Base-by-base conservation (phyloP, 2,113 vertebrate genomes). In the Deroptyus accipitrinus region DNA sequence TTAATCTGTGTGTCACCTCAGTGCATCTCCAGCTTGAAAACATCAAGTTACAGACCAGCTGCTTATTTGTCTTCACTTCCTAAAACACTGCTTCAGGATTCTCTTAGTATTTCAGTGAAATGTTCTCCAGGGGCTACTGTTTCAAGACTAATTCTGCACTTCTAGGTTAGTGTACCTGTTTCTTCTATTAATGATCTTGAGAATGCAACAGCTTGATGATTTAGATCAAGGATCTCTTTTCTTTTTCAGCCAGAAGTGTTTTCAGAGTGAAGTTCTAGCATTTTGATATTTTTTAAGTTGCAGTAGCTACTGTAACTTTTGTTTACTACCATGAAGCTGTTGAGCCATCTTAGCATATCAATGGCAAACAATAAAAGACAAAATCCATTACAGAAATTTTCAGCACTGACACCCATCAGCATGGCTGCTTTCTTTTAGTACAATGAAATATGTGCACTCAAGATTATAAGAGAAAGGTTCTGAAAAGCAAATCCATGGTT, bases 391-490 rank as follows among this genome's bases (percentile, higher is more conserved):
- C 22, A 77, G n/a, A 61, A 68, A 4, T 80, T 95, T 92, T 72
- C 61, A 90, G 3, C 2, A 0, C 5, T 42, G 37, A 74, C 54
- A 81, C 13, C 23, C 18, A 69, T 20, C 27, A 54, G 5, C 5
- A 1, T 19, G 12, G 31, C 8, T 61, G 3, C 13, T 74, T 81
- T 88, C 20, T 67, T 51, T 17, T 25, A 51, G 9, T 24, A 28
- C 23, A 27, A 18, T 74, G 62, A 81, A 79, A 84, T 35, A 33
- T 0, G 0, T 35, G 6, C 0, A 1, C 4, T 57, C 23, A 6
- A 11, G 18, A 67, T 41, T 55, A 48, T 14, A 75, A 35, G 23
- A 49, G 30, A 7, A 62, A 41, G 51, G 19, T 24, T 59, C 23
- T 82, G 33, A 64, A 61, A 79, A 84, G 13, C 1, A 4, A 67